Percentiles rank a stretch among this genome's conserved stretches.
Conservation (phyloP, 2,797 vertebrate genomes). For the Peromyscus aztecus region DNA sequence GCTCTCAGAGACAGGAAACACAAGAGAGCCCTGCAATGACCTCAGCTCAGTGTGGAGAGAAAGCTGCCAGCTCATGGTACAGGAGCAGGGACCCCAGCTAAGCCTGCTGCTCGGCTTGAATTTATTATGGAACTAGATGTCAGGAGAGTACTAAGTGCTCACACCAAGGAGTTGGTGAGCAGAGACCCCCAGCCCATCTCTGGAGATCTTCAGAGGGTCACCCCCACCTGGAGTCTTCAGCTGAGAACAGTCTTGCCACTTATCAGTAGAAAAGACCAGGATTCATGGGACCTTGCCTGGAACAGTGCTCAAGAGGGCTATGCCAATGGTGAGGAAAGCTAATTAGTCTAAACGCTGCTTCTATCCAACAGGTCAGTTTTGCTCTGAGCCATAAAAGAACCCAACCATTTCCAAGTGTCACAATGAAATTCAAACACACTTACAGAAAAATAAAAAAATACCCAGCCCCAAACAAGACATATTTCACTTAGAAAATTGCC, state of each 20-base stretch:
- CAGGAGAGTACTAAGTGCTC: not conserved
- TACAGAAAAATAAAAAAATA: constrained; percentile 24
- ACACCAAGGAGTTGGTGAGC: not conserved
- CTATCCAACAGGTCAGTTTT: not conserved
- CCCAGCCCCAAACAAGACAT: not conserved
- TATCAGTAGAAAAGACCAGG: not conserved
- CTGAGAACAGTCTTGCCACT: not conserved
- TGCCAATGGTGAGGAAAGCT: not conserved
- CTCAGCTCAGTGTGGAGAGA: not conserved
- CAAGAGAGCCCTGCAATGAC: not conserved
- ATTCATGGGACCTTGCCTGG: not conserved
- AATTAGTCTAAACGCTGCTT: not conserved
- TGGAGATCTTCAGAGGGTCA: not conserved
- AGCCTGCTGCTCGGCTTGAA: not conserved
- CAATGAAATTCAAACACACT: not conserved
- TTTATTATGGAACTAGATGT: not conserved
- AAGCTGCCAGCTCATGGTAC: not conserved
- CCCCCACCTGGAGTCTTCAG: not conserved
- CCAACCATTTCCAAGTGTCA: not conserved
- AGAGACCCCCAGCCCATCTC: not conserved
- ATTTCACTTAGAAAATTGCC: not conserved
- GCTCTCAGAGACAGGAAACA: not conserved
- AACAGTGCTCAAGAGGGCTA: not conserved
- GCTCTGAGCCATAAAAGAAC: not conserved
- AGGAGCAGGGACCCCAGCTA: not conserved